Evolutionary conservation across 2,113 vertebrate species (phyloP).

Genomic region (Ellobius talpinus): DNA sequence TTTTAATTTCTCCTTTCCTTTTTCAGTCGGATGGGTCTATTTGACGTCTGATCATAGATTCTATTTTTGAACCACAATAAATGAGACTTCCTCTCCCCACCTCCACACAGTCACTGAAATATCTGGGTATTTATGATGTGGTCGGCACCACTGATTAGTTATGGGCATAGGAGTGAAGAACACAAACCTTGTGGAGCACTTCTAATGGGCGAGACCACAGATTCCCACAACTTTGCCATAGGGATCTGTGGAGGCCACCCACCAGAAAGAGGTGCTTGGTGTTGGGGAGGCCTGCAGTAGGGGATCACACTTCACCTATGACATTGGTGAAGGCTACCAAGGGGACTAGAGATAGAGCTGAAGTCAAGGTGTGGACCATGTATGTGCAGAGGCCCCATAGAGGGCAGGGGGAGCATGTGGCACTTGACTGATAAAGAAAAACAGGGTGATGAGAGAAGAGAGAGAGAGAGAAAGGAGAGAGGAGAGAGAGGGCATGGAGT

Average conservation of each 20-base stretch:
- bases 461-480: no score
- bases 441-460: accelerated
- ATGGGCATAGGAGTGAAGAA: background rate
- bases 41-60: background rate
- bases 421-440: background rate
- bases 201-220: background rate
- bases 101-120: background rate
- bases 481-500: no score
- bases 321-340: background rate
- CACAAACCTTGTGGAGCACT: background rate
- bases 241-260: background rate
- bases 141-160: background rate
- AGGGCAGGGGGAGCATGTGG: background rate
- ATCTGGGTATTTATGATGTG: background rate
- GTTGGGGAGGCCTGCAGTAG: background rate
- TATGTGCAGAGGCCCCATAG: conserved; percentile 14
- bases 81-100: background rate
- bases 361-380: background rate
- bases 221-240: background rate
- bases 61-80: conserved; percentile 17
- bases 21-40: background rate
- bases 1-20: background rate
- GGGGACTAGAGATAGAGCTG: background rate
- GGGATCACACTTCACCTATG: background rate
- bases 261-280: background rate